These are phyloP conservation scores for Heliornis fulica DNA, from an alignment of 2,113 vertebrate species.

Conservation along the genomic window DNA sequence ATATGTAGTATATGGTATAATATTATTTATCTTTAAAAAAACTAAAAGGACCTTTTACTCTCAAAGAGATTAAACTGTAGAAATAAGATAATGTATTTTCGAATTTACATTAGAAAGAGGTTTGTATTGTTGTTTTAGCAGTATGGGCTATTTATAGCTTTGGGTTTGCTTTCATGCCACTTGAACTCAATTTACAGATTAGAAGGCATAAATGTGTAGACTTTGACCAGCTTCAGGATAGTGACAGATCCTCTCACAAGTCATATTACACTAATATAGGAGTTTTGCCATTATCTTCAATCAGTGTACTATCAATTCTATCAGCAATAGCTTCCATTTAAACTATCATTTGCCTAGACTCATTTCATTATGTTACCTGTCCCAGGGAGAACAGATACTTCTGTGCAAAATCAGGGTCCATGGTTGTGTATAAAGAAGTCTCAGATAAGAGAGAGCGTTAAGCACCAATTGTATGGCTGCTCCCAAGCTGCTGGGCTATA, in stretches of 20 bases:
- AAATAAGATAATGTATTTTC: background rate
- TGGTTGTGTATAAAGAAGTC: background rate
- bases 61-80: background rate
- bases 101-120: background rate
- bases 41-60: background rate
- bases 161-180: background rate
- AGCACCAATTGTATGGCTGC: background rate
- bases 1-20: background rate
- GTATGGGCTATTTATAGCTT: background rate
- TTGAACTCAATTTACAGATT: background rate
- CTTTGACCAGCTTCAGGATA: background rate
- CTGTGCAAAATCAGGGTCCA: background rate
- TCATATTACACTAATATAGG: background rate
- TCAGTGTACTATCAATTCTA: background rate
- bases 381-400: background rate
- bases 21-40: background rate
- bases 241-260: background rate
- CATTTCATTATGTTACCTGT: slow-evolving; percentile 8
- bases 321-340: slow-evolving; percentile 5
- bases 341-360: background rate
- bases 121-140: background rate
- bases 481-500: background rate
- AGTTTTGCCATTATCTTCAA: background rate
- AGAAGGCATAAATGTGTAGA: background rate
- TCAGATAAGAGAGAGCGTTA: background rate